A percentile compares a stretch with the other conserved stretches of the same genome.
Conservation (phyloP, 2,888 invertebrate genomes). For the Malthinus seriepunctatus region DNA sequence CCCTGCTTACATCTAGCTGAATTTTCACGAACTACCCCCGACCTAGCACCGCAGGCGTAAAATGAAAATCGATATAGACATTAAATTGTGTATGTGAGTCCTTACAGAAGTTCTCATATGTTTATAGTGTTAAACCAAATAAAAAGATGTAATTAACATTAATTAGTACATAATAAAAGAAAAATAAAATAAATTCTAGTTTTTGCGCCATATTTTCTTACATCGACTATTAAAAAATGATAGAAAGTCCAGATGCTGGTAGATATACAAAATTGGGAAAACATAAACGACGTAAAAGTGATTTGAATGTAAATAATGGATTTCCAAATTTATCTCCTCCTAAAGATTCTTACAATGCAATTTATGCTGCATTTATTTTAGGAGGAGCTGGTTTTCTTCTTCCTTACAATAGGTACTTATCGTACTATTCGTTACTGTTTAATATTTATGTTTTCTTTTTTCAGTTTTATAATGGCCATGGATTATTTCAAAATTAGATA, state of each 20-base stretch:
- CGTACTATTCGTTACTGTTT: not conserved
- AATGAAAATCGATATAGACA: constrained; percentile 36
- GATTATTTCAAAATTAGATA: constrained; percentile 89
- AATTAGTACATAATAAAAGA: not conserved
- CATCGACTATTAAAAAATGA: constrained; percentile 31
- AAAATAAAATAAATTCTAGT: not conserved
- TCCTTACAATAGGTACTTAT: constrained; percentile 83
- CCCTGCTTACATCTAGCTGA: constrained; percentile 10
- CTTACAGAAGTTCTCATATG: not conserved
- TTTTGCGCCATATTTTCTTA: not conserved
- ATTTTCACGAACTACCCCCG: not conserved
- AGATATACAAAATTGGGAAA: constrained; percentile 50
- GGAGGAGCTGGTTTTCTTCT: constrained; percentile 89
- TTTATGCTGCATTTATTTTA: constrained; percentile 75
- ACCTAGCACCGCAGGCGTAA: constrained; percentile 33
- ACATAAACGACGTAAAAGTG: constrained; percentile 39
- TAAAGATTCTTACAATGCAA: constrained; percentile 69
- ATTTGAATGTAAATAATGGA: constrained; percentile 53
- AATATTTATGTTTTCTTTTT: constrained; percentile 35
- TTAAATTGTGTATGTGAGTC: constrained; percentile 18
- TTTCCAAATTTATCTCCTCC: constrained; percentile 68
- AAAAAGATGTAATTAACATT: not conserved
- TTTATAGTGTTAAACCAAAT: not conserved
- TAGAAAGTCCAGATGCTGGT: constrained; percentile 45
- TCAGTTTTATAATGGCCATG: constrained; percentile 89